Base-by-base conservation (phyloP, 2,113 vertebrate genomes). In the Lagopus muta region DNA sequence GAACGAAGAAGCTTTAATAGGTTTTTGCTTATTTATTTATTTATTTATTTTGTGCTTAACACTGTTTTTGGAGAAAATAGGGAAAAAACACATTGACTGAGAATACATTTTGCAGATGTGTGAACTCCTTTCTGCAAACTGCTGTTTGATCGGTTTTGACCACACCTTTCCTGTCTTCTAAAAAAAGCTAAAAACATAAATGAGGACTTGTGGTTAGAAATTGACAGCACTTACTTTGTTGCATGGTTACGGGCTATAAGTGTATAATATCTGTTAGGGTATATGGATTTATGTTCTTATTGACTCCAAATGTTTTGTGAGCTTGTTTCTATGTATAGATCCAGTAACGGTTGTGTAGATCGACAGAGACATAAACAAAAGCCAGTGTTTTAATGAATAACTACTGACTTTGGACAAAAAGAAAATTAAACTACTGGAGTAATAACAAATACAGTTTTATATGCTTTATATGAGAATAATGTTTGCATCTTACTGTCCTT, bases 131-230 rank as follows among this genome's bases (percentile, higher is more conserved):
- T 94, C 73, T 92, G 78, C 34, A 91, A 92, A 81, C 12, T 32
- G 38, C 42, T 86, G 30, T 91, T 85, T 94, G 87, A 88, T 96
- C 58, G 88, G 78, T 93, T 97, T 94, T 95, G 87, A 87, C 94
- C 94, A 93, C 93, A 96, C 82, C 91, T 95, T 96, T 97, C 94
- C 92, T 96, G 94, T 60, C 83, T 91, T 95, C 71, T 92, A 74
- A 80, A 96, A 94, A 94, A 94, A 72, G 67, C 77, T 95, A 80
- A 95, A 97, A 92, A 96, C 95, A 94, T 82, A 95, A 93, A 88
- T 0, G 34, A 92, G 87, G 60, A 21, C 60, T 85, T 94, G 84
- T 82, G 80, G 88, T 82, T 95, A 87, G 90, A 85, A 95, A 89
- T 93, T 93, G 88, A 96, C 73, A 94, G 93, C 89, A 93, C 83